phyloP scores from a whole-genome alignment of 2,797 vertebrate genomes.

The Pseudochromis fuscus region DNA sequence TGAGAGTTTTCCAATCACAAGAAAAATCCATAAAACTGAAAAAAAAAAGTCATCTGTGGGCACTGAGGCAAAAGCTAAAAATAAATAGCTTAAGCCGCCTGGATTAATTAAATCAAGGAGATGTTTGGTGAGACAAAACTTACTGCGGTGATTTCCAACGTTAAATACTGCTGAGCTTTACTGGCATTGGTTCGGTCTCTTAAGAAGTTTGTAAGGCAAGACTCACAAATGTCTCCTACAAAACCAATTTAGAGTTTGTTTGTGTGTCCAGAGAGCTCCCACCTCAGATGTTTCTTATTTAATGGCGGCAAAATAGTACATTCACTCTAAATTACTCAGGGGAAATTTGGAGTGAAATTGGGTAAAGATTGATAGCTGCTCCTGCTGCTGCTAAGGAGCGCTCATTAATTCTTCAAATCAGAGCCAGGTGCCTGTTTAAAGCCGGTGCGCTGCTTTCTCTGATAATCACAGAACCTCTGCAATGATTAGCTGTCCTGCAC shows the following conservation, averaged over 20 bases:
- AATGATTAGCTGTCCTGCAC: conserved; percentile 58
- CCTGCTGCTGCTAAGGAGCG: conserved; percentile 32
- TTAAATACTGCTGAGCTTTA: conserved; percentile 45
- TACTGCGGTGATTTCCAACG: conserved; percentile 27
- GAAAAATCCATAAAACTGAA: conserved; percentile 25
- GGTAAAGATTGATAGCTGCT: conserved; percentile 61
- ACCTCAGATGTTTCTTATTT: conserved; percentile 53
- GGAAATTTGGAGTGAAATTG: conserved; percentile 66
- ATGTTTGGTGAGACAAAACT: conserved; percentile 22
- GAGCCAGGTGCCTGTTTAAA: conserved; percentile 60
- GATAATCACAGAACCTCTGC: conserved; percentile 52
- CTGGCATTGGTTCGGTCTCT: conserved; percentile 29
- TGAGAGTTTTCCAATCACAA: conserved; percentile 16
- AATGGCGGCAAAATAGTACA: conserved; percentile 53
- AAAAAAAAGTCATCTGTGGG: conserved; percentile 14
- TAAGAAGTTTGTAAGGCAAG: conserved; percentile 30
- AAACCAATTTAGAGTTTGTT: conserved; percentile 46
- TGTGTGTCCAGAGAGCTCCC: conserved; percentile 44
- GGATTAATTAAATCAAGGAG: conserved; percentile 37
- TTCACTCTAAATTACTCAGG: conserved; percentile 45
- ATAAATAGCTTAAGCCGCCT: conserved; percentile 22
- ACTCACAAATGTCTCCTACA: conserved; percentile 38
- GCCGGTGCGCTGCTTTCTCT: conserved; percentile 23
- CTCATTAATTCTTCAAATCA: conserved; percentile 64
- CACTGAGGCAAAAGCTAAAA: conserved; percentile 13